Evolutionary conservation across 2,797 vertebrate genomes (phyloP).

Genomic region (Thripadectes ignobilis): DNA sequence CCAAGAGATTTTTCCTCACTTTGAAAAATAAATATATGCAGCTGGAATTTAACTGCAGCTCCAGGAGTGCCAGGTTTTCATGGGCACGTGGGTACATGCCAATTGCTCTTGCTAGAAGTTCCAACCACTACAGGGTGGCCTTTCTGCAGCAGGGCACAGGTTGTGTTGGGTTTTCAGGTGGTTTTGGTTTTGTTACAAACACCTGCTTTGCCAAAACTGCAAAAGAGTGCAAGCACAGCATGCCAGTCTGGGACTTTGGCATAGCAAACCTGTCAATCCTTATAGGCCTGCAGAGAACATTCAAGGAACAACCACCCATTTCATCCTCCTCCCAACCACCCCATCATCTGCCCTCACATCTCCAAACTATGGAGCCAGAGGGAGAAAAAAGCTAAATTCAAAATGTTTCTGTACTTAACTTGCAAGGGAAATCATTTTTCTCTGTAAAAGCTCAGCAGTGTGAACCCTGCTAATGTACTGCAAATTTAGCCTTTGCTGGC

Average conservation of each 20-base stretch:
- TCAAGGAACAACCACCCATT: neutral
- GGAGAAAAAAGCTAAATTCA: neutral
- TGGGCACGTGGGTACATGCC: fast-evolving
- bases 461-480: neutral
- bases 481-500: neutral
- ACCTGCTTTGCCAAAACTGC: neutral
- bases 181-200: neutral
- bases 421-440: neutral
- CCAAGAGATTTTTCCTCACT: neutral
- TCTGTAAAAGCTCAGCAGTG: neutral
- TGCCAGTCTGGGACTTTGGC: too few relatives aligned
- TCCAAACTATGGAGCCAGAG: neutral
- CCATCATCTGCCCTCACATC: neutral
- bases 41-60: neutral
- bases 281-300: neutral
- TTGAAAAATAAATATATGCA: neutral
- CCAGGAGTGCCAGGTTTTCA: neutral
- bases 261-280: neutral
- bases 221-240: fast-evolving
- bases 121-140: neutral
- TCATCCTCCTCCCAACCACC: neutral
- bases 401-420: neutral
- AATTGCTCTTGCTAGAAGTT: neutral
- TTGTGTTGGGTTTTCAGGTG: neutral
- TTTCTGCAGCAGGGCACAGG: neutral